phyloP scores from a whole-genome alignment of 2,888 invertebrate species.

The Hirtodrosophila duncani region DNA sequence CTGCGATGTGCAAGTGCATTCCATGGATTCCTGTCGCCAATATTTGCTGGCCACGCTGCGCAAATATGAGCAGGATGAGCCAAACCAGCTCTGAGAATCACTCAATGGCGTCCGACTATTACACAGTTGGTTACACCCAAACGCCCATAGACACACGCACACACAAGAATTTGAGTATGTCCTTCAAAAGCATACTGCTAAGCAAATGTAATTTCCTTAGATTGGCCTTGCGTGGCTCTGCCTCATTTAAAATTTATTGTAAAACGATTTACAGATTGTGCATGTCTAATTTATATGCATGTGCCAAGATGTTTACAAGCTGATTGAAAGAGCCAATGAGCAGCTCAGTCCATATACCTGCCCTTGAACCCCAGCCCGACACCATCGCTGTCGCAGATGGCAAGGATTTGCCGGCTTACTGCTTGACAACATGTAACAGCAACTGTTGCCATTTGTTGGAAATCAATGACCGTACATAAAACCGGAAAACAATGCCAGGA shows the following conservation, averaged over 20 bases:
- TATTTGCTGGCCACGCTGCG: conserved; percentile 29
- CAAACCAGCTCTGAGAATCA: conserved; percentile 3
- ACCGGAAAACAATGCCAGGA: neutral
- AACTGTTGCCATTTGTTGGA: conserved; percentile 34
- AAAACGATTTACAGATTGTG: conserved; percentile 31
- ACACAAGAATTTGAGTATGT: too few species aligned
- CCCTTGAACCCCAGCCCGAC: too few species aligned
- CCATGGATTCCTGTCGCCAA: conserved; percentile 39
- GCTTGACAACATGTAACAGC: conserved; percentile 26
- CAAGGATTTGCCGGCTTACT: conserved; percentile 2
- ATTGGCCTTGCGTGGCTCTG: neutral
- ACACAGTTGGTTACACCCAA: too few species aligned
- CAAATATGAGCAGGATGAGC: conserved; percentile 11
- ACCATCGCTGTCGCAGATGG: neutral
- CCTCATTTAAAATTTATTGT: conserved; percentile 28
- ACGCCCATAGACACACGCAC: too few species aligned
- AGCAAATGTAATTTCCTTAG: conserved; percentile 24
- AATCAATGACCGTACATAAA: too few species aligned
- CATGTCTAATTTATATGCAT: conserved; percentile 37
- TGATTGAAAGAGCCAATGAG: conserved; percentile 19
- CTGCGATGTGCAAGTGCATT: conserved; percentile 25
- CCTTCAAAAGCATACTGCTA: conserved; percentile 21
- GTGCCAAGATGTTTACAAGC: conserved; percentile 35
- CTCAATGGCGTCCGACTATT: conserved; percentile 12
- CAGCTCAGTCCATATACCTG: conserved; percentile 32